Conservation (phyloP, 2,888 invertebrate genomes). For the Drosophila formosana region DNA sequence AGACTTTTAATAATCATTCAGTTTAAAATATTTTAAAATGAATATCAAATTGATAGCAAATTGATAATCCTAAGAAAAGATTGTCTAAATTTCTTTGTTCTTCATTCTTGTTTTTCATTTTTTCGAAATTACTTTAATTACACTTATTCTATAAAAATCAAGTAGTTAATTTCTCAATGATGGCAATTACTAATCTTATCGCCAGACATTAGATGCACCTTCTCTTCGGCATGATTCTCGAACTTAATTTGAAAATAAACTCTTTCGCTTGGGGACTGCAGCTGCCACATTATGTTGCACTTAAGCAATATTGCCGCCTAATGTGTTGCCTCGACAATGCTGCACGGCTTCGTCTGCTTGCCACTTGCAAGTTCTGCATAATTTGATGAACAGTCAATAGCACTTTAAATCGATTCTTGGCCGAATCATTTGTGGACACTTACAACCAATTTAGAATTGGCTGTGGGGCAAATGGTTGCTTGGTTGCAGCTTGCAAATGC, state of each 20-base stretch:
- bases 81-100: too few species aligned
- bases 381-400: conserved; percentile 15
- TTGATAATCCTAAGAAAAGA: too few species aligned
- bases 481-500: conserved; percentile 16
- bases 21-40: too few species aligned
- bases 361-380: not conserved
- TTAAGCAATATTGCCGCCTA: conserved; percentile 7
- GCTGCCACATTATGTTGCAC: not conserved
- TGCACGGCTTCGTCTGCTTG: not conserved
- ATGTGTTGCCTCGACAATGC: conserved; percentile 4
- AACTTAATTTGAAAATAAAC: conserved; percentile 1
- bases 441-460: conserved; percentile 34
- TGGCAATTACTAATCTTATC: not conserved
- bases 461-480: conserved; percentile 21
- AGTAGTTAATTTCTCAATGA: not conserved
- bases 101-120: too few species aligned
- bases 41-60: too few species aligned
- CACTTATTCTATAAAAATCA: not conserved
- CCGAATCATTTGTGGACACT: conserved; percentile 42
- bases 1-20: too few species aligned
- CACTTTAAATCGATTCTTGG: not conserved
- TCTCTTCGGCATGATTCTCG: not conserved
- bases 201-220: not conserved
- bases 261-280: not conserved
- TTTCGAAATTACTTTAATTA: too few species aligned